Percentiles rank a stretch among this genome's conserved stretches.
Conservation (phyloP, 64 coral and sea anemone genomes). For the Trachythela sp. region DNA sequence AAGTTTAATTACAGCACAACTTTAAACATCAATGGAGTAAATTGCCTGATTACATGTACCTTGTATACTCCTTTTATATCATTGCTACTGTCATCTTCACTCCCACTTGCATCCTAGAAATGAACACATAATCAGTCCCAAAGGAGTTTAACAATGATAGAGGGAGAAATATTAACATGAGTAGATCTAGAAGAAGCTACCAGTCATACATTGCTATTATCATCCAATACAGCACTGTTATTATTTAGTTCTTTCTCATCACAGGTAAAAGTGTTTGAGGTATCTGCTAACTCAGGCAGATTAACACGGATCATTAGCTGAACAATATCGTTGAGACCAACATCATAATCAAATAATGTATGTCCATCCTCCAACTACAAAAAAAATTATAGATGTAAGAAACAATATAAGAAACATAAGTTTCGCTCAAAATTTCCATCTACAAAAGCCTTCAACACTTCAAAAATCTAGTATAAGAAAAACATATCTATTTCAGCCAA, state of each 20-base stretch:
- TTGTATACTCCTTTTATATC: not conserved
- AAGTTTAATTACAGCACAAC: too few species aligned
- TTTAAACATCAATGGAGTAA: too few species aligned
- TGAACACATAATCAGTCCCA: too few species aligned
- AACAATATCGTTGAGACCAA: conserved; percentile 87
- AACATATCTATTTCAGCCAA: too few species aligned
- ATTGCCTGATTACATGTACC: not conserved
- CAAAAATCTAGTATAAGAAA: too few species aligned
- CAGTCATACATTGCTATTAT: too few species aligned
- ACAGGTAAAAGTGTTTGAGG: not conserved
- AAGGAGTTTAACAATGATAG: too few species aligned
- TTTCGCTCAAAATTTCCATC: too few species aligned
- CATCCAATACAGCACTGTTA: not conserved
- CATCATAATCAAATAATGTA: conserved; percentile 84
- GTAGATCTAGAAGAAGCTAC: too few species aligned
- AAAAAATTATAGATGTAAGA: not conserved
- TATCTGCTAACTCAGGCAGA: not conserved
- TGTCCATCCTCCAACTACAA: conserved; percentile 84
- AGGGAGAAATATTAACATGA: too few species aligned
- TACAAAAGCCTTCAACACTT: too few species aligned
- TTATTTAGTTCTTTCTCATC: not conserved
- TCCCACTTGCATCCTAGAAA: too few species aligned
- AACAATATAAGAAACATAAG: not conserved
- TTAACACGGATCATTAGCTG: conserved; percentile 69
- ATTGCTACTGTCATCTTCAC: not conserved